phyloP scores from a whole-genome alignment of 2,888 invertebrate genomes.

The Metacarcinus magister region DNA sequence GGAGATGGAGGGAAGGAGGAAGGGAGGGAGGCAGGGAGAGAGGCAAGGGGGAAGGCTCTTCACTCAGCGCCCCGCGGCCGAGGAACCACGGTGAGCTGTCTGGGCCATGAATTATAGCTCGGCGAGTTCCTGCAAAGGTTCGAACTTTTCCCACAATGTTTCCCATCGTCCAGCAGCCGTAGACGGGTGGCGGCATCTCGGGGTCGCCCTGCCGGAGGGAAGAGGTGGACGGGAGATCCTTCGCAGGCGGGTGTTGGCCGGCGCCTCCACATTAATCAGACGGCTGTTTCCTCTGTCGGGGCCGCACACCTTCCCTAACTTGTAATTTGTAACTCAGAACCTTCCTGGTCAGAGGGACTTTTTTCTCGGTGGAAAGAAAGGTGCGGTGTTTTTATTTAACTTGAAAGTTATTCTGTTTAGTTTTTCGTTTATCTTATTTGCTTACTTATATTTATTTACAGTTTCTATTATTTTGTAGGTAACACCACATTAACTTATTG shows the following conservation, averaged over 20 bases:
- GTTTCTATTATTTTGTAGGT: neutral
- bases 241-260: slow-evolving; percentile 32
- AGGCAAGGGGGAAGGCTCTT: neutral
- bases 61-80: neutral
- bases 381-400: neutral
- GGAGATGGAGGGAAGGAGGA: neutral
- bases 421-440: neutral
- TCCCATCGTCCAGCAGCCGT: slow-evolving; percentile 32
- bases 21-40: slow-evolving; percentile 36
- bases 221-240: slow-evolving; percentile 23
- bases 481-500: neutral
- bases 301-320: slow-evolving; percentile 48
- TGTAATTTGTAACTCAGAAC: slow-evolving; percentile 62
- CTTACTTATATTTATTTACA: neutral
- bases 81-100: slow-evolving; percentile 66
- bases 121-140: slow-evolving; percentile 55
- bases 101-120: slow-evolving; percentile 58
- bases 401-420: slow-evolving; percentile 3
- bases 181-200: slow-evolving; percentile 14
- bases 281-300: slow-evolving; percentile 58
- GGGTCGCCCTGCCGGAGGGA: slow-evolving; percentile 9
- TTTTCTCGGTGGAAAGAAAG: neutral
- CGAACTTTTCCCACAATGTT: slow-evolving; percentile 70
- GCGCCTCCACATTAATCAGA: slow-evolving; percentile 61
- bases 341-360: slow-evolving; percentile 37